Evolutionary conservation across 2,888 invertebrate species (phyloP), one percentile per base, ranked within the genome.

Genomic region (Eupithecia insigniata): DNA sequence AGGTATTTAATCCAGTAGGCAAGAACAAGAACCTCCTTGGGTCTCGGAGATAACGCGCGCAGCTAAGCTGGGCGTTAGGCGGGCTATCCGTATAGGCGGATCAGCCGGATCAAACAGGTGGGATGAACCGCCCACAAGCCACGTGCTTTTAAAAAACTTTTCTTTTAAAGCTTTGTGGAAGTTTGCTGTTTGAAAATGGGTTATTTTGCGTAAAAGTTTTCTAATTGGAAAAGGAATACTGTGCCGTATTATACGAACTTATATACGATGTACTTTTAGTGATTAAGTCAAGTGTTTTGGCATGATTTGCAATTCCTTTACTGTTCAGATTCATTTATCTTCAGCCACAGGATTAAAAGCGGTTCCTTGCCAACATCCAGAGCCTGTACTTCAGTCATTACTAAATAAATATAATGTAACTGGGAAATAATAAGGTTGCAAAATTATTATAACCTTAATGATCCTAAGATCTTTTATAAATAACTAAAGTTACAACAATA

Each of bases 51-150:
- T 71, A 60, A 69, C 66, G n/a, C 46, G 64, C 43, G 68, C 16
- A 62, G 73, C 76, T 70, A 51, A 72, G 78, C 85, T 84, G 85
- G 85, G 85, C 85, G 82, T 81, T 82, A 90, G 92, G 92, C 92
- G 92, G 82, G 82, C 80, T 85, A 89, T 90, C 88, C 83, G 85
- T 82, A 88, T 90, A 91, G 92, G 92, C 91, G 91, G 92, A 92
- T 92, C 91, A 91, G 90, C 89, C 89, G 92, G 94, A 94, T 94
- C 82, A 90, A 93, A 94, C 94, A 94, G 94, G 94, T 94, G 91
- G 91, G 94, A 94, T 94, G 94, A 94, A 92, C 93, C 90, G 93
- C 94, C 94, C 93, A 90, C 91, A 66, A 77, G 73, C 83, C 92
- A 93, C 93, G 93, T 92, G 93, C 16, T 68, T 77, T 81, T 76